Evolutionary conservation across 2,888 invertebrate species (phyloP).

Genomic region (Epinotia nisella): DNA sequence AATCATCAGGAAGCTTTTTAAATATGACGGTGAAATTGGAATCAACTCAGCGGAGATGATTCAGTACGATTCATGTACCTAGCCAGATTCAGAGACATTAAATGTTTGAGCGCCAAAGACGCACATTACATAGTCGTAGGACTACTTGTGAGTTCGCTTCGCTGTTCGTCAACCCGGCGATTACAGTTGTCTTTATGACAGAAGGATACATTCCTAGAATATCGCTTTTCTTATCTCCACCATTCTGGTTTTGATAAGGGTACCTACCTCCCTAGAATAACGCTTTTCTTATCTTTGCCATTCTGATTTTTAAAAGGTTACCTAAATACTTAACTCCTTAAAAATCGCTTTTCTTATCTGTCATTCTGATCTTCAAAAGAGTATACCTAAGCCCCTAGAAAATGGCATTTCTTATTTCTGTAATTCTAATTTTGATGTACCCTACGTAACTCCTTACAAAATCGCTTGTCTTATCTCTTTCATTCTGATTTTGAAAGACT

Average conservation of each 20-base stretch:
- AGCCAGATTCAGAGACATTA: no score
- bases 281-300: neutral
- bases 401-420: neutral
- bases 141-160: neutral
- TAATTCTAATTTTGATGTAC: neutral
- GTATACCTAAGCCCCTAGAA: no score
- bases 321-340: no score
- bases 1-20: constrained; percentile 58
- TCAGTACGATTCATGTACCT: neutral
- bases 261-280: no score
- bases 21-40: constrained; percentile 48
- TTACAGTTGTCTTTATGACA: neutral
- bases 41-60: constrained; percentile 8
- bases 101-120: neutral
- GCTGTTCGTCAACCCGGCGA: no score
- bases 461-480: neutral
- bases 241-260: neutral
- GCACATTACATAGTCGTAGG: neutral
- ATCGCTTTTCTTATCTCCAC: neutral
- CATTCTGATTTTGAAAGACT: neutral
- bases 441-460: no score
- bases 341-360: no score
- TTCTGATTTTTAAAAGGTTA: neutral
- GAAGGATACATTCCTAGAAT: neutral
- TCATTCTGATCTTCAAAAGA: no score